Conservation (phyloP, 2,113 vertebrate species). For the Pica pica region DNA sequence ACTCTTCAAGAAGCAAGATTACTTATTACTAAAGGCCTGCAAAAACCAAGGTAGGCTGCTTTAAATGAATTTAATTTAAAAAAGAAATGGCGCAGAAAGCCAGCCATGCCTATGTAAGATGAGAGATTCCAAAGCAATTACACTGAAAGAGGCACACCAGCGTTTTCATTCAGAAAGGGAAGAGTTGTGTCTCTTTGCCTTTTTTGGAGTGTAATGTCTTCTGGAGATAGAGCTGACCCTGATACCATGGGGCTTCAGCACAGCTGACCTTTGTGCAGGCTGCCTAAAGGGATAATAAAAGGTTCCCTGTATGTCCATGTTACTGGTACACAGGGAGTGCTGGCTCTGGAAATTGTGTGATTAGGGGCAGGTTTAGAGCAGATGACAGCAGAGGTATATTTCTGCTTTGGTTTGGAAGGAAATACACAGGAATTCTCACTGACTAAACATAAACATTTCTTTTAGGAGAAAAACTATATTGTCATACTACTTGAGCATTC, state of each 20-base stretch:
- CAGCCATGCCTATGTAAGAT: not conserved
- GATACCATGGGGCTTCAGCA: not conserved
- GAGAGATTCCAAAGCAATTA: not conserved
- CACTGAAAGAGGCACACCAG: not conserved
- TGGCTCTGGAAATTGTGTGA: not conserved
- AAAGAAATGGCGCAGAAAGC: not conserved
- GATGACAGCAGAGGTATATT: not conserved
- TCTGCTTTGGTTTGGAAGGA: not conserved
- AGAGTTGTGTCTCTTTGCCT: not conserved
- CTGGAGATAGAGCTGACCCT: not conserved
- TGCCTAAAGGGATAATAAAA: not conserved
- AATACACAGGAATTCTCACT: not conserved
- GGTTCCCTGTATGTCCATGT: not conserved
- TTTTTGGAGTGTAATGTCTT: not conserved
- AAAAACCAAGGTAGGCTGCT: not conserved
- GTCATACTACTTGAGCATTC: not conserved
- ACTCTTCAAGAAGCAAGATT: not conserved
- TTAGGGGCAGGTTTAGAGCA: not conserved
- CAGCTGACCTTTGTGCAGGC: not conserved
- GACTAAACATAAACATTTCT: not conserved
- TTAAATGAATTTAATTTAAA: not conserved
- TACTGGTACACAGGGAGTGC: not conserved
- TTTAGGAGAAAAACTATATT: not conserved
- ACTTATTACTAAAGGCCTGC: not conserved
- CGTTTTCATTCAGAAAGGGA: not conserved